phyloP scores from a whole-genome alignment of 2,888 invertebrate genomes.

The Diogma glabrata region DNA sequence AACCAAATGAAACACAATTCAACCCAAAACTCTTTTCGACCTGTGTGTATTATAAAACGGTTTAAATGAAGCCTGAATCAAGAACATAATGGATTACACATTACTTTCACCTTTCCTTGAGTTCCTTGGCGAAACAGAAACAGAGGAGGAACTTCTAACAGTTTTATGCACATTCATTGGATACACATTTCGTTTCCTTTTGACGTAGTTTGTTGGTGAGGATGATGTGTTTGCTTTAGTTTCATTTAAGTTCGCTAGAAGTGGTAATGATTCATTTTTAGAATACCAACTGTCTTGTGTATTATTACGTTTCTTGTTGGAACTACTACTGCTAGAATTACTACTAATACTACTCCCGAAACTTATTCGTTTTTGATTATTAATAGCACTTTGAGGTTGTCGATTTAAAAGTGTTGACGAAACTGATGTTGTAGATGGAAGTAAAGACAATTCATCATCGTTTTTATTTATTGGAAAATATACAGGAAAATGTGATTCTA shows the following conservation, averaged over 20 bases:
- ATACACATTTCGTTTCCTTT: constrained; percentile 51
- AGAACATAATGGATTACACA: no score
- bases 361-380: constrained; percentile 14
- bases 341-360: constrained; percentile 17
- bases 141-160: constrained; percentile 20
- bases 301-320: constrained; percentile 30
- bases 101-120: constrained; percentile 40
- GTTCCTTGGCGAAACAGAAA: constrained; percentile 25
- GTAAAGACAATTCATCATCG: constrained; percentile 10
- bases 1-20: no score
- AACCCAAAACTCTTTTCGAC: no score
- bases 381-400: constrained; percentile 7
- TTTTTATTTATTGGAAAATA: constrained; percentile 14
- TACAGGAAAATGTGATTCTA: constrained; percentile 37
- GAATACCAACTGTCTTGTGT: constrained; percentile 33
- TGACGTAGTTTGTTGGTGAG: constrained; percentile 44
- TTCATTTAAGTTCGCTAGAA: constrained; percentile 38
- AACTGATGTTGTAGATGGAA: background rate
- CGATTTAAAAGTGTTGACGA: no score
- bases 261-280: constrained; percentile 43
- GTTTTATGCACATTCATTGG: constrained; percentile 37
- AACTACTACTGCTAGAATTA: constrained; percentile 22
- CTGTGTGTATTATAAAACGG: no score
- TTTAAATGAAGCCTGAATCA: no score
- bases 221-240: constrained; percentile 18